Evolutionary conservation across 2,797 vertebrate species (phyloP).

Genomic region (Trachurus trachurus): DNA sequence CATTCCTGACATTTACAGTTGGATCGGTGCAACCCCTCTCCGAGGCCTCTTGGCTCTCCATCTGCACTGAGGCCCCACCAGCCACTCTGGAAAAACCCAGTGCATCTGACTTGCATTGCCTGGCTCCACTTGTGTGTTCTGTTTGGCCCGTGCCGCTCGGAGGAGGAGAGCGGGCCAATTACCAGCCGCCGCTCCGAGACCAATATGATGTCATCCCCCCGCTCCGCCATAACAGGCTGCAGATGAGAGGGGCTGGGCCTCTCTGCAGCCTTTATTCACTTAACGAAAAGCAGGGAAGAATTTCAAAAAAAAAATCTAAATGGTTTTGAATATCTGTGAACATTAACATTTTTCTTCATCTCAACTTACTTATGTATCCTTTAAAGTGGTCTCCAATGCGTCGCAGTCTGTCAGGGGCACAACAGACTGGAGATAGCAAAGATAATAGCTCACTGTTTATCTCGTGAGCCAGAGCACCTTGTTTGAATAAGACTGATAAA

Average conservation of each 20-base stretch:
- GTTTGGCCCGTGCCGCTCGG: constrained; percentile 83
- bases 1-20: constrained; percentile 90
- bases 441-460: constrained; percentile 64
- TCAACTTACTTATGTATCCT: constrained; percentile 47
- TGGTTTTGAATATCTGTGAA: constrained; percentile 67
- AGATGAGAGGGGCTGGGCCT: constrained; percentile 83
- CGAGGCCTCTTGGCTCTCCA: constrained; percentile 84
- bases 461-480: constrained; percentile 56
- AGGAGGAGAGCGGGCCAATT: constrained; percentile 85
- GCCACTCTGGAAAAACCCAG: constrained; percentile 87
- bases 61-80: constrained; percentile 81
- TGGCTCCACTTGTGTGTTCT: constrained; percentile 89
- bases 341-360: constrained; percentile 67
- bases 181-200: constrained; percentile 83
- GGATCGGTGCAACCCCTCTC: constrained; percentile 76
- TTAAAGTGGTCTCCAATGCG: constrained; percentile 51
- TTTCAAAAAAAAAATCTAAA: constrained; percentile 46
- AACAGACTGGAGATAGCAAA: constrained; percentile 52
- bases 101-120: constrained; percentile 87
- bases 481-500: constrained; percentile 76
- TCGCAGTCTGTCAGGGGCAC: constrained; percentile 38
- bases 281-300: constrained; percentile 70
- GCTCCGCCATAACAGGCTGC: constrained; percentile 84
- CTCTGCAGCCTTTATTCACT: constrained; percentile 72
- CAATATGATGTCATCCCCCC: constrained; percentile 86